Evolutionary conservation across 2,888 invertebrate species (phyloP).

Genomic region (Xiphydria camelus): DNA sequence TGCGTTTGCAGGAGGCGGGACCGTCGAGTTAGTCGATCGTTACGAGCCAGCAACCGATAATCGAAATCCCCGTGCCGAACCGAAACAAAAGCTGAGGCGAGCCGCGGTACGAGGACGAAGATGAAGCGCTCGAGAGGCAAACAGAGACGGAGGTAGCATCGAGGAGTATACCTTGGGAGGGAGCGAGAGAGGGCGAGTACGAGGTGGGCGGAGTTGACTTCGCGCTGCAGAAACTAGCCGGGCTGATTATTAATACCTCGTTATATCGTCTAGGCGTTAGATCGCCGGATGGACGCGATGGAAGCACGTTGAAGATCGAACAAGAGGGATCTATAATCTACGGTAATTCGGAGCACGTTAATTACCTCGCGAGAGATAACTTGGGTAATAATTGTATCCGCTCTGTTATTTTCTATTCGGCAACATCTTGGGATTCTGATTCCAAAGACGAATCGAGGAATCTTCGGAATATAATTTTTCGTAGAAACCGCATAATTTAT

Average conservation of each 20-base stretch:
- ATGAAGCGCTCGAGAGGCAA: not conserved
- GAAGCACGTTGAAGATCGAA: no score
- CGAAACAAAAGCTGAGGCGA: constrained; percentile 40
- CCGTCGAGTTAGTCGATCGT: constrained; percentile 55
- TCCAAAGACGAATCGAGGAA: no score
- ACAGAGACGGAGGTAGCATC: not conserved
- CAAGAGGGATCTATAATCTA: no score
- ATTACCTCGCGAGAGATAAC: no score
- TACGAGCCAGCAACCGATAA: constrained; percentile 46
- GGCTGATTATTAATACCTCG: constrained; percentile 51
- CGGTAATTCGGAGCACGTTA: no score
- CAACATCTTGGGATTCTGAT: no score
- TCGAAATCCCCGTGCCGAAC: constrained; percentile 49
- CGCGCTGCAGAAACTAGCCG: constrained; percentile 21
- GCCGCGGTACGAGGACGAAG: not conserved
- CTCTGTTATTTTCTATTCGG: no score
- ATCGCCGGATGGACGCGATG: no score
- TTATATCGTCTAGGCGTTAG: constrained; percentile 41
- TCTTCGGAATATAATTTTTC: no score
- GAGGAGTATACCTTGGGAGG: not conserved
- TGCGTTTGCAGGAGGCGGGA: constrained; percentile 51
- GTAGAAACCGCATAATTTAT: no score
- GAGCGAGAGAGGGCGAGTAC: constrained; percentile 2
- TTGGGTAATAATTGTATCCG: no score
- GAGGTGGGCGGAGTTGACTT: constrained; percentile 5